Percentiles rank a stretch among this genome's conserved stretches.
phyloP scores from a whole-genome alignment of 1,140 invertebrate species.

The Psix sp. region DNA sequence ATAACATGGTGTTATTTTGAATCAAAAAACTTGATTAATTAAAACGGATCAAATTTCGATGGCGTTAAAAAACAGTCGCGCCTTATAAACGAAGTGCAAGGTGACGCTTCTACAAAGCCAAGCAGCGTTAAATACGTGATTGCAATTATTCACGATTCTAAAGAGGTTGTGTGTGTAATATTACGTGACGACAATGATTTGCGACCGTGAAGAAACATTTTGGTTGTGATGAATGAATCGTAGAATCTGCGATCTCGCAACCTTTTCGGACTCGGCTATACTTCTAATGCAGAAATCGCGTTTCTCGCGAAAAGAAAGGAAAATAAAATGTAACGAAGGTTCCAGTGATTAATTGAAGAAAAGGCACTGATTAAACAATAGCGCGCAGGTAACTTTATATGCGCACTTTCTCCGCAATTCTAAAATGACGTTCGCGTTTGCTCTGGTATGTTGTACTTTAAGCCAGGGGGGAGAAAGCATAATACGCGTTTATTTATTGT shows the following conservation, averaged over 20 bases:
- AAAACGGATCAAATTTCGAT: conserved; percentile 23
- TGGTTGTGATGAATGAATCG: conserved; percentile 7
- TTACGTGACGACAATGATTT: conserved; percentile 58
- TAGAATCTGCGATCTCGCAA: conserved; percentile 12
- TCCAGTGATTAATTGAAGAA: not conserved
- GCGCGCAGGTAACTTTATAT: conserved; percentile 14
- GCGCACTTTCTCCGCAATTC: conserved; percentile 34
- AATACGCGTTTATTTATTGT: conserved; percentile 14
- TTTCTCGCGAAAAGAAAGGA: not conserved
- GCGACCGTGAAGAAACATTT: conserved; percentile 46
- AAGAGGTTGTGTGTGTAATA: conserved; percentile 49
- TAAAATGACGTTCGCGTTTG: conserved; percentile 9
- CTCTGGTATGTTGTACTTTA: conserved; percentile 27
- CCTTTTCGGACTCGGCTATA: too few species aligned
- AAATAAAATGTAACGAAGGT: not conserved
- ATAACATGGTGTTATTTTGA: not conserved
- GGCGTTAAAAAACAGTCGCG: conserved; percentile 11
- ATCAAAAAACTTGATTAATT: conserved; percentile 11
- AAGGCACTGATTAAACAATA: not conserved
- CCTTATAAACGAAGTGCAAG: conserved; percentile 48
- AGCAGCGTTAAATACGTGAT: conserved; percentile 46
- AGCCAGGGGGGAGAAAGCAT: conserved; percentile 20
- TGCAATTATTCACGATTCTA: conserved; percentile 49
- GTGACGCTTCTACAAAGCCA: conserved; percentile 32
- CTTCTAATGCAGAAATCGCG: too few species aligned